phyloP scores from a whole-genome alignment of 2,797 vertebrate genomes.

The Fratercula arctica region DNA sequence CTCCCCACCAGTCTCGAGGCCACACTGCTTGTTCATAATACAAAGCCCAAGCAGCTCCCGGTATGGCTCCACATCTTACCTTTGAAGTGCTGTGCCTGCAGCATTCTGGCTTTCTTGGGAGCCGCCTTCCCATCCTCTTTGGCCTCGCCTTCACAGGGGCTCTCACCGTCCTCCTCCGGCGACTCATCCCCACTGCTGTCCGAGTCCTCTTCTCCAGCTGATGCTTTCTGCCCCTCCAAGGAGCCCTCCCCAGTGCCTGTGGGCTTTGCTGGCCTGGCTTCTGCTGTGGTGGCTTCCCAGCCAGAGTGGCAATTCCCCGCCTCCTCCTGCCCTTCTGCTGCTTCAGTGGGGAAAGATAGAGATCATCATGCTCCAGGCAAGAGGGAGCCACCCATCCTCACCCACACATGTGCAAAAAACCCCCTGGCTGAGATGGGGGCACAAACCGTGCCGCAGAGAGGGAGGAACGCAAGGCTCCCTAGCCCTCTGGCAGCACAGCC shows the following conservation, averaged over 20 bases:
- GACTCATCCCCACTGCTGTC: background rate
- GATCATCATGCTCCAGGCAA: background rate
- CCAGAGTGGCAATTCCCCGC: background rate
- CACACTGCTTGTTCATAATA: background rate
- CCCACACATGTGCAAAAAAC: background rate
- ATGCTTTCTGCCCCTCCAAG: background rate
- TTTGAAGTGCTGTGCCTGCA: slow-evolving; percentile 68
- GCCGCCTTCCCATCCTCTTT: background rate
- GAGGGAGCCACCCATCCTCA: background rate
- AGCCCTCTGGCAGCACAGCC: background rate
- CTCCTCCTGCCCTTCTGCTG: background rate
- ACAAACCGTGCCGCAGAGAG: background rate
- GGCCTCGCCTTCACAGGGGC: background rate
- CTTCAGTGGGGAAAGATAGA: background rate
- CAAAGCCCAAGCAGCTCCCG: background rate
- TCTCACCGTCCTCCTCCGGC: background rate
- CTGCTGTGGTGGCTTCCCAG: slow-evolving; percentile 24
- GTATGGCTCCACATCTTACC: slow-evolving; percentile 60
- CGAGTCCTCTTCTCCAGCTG: background rate
- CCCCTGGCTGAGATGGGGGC: background rate
- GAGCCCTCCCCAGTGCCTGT: background rate
- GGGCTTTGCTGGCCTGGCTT: background rate
- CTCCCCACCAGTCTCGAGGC: background rate
- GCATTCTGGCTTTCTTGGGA: slow-evolving; percentile 5
- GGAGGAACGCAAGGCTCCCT: fast-evolving